Conservation (phyloP, 2,113 vertebrate genomes). For the Tinamus guttatus region DNA sequence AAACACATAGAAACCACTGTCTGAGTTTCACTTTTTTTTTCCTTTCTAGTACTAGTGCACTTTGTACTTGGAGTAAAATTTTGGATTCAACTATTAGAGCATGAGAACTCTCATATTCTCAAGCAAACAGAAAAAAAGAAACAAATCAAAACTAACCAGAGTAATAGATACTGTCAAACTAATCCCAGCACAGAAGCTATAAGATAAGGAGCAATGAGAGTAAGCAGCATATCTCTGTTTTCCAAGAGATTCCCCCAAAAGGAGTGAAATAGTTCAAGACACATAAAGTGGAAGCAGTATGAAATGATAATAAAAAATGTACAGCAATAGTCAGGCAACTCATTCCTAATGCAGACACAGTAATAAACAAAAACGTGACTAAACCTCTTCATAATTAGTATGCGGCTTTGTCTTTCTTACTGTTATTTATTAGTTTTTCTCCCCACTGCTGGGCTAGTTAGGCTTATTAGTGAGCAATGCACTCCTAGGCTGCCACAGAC, state of each 20-base stretch:
- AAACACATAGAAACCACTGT: not conserved
- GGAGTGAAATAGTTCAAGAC: not conserved
- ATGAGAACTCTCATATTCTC: not conserved
- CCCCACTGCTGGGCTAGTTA: not conserved
- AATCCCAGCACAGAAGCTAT: not conserved
- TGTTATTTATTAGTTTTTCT: not conserved
- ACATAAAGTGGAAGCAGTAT: not conserved
- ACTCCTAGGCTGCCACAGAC: not conserved
- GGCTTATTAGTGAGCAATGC: not conserved
- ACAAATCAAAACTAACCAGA: not conserved
- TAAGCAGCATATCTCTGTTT: not conserved
- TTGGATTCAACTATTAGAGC: not conserved
- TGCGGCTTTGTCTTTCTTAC: not conserved
- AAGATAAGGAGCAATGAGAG: not conserved
- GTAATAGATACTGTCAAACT: not conserved
- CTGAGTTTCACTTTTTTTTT: not conserved
- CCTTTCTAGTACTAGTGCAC: not conserved
- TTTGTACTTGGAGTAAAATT: not conserved
- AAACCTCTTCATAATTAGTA: not conserved
- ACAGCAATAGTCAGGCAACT: not conserved
- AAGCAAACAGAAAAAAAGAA: not conserved
- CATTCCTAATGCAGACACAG: not conserved
- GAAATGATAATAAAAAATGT: not conserved
- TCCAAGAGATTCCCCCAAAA: not conserved
- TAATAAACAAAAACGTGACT: not conserved